These are phyloP conservation scores for Syrmaticus mikado DNA, from an alignment of 2,113 vertebrate species.

Conservation along the genomic window DNA sequence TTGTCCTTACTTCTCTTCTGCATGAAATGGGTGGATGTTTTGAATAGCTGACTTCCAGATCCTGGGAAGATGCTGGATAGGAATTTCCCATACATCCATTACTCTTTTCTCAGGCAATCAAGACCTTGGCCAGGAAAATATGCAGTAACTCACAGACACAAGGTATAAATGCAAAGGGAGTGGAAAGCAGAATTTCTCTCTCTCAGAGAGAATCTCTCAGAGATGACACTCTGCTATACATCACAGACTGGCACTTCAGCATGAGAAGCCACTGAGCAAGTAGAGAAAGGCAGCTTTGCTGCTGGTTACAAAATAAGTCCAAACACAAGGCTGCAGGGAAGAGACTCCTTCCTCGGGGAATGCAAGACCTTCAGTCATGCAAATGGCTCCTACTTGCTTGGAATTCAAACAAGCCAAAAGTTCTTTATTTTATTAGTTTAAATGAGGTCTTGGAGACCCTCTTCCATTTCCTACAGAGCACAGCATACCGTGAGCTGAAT, in stretches of 20 bases:
- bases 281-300: not conserved
- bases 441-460: not conserved
- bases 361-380: not conserved
- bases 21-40: not conserved
- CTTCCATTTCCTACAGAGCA: not conserved
- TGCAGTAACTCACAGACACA: conserved; percentile 37
- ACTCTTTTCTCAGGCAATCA: not conserved
- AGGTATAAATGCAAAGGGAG: conserved; percentile 52
- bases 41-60: not conserved
- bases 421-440: not conserved
- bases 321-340: not conserved
- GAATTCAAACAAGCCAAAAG: not conserved
- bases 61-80: not conserved
- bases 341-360: not conserved
- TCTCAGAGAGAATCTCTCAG: not conserved
- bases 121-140: conserved; percentile 52
- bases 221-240: conserved; percentile 27
- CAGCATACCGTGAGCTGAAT: not conserved
- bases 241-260: not conserved
- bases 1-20: not conserved
- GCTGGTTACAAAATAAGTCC: not conserved
- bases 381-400: not conserved
- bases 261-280: not conserved
- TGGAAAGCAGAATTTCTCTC: conserved; percentile 53
- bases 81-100: not conserved